Evolutionary conservation across 2,888 invertebrate species (phyloP), one percentile per base, ranked within the genome.

Genomic region (Lepidochrysops patricia): DNA sequence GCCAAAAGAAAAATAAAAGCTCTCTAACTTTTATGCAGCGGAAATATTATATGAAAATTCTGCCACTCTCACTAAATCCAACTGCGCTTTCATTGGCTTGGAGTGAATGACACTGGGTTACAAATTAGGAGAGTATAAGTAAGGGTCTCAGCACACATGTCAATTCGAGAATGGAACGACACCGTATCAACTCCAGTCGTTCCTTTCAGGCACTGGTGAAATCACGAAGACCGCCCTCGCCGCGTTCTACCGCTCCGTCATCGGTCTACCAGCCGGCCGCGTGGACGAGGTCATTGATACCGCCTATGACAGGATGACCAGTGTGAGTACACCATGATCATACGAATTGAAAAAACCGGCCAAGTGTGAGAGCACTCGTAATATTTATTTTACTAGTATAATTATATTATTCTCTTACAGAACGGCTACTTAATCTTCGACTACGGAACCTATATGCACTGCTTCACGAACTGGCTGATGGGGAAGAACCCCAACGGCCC

Each of bases 401-500:
- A n/a, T n/a, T n/a, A n/a, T n/a, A n/a, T n/a, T n/a, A n/a, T n/a
- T 67, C 68, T 68, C 70, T 84, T 88, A 57, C 87, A 94, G 94
- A 93, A 93, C 74, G 93, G 93, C 62, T 93, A 93, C 72, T 90
- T 93, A 67, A 91, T 91, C 64, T 80, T 94, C 61, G 91, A 91
- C 72, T 94, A 92, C 80, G 88, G 90, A 29, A 91, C 93, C n/a
- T 94, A 91, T 84, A 91, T 93, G 62, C 90, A 94, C 70, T 93
- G 93, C 76, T 94, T 93, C 77, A 92, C 93, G 52, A 94, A 94
- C 79, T 94, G 94, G 90, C 83, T 94, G 65, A 90, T 94, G 77
- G 94, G 93, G 3, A 91, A 93, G 73, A 92, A 93, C 70, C 94
- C 94, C 4, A 94, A 94, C 73, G 94, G 94, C 0, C 94, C 94